These are phyloP conservation scores for Pterostichus madidus DNA, from an alignment of 2,888 invertebrate genomes.

Conservation along the genomic window DNA sequence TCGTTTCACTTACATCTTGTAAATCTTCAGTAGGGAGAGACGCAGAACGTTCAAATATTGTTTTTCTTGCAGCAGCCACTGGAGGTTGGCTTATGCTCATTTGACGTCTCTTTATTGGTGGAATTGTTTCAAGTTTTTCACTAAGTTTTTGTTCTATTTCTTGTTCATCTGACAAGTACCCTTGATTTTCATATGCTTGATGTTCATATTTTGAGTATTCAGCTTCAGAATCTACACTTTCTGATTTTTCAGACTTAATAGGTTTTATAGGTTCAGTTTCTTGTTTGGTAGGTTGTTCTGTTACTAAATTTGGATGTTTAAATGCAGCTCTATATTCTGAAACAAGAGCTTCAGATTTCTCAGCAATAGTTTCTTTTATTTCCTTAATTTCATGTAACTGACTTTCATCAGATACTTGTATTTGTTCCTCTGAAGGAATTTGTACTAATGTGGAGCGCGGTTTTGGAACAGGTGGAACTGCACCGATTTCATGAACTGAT, in stretches of 20 bases:
- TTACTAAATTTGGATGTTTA: constrained; percentile 71
- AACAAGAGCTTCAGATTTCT: constrained; percentile 69
- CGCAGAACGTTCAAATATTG: constrained; percentile 77
- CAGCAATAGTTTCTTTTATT: constrained; percentile 68
- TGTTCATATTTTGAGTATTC: constrained; percentile 72
- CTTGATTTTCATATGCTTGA: constrained; percentile 74
- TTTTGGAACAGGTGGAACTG: constrained; percentile 76
- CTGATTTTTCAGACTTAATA: constrained; percentile 70
- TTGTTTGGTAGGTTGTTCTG: constrained; percentile 57
- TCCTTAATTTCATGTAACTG: constrained; percentile 43
- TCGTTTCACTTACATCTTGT: constrained; percentile 79
- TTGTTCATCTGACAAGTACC: constrained; percentile 76
- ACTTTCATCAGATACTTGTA: constrained; percentile 68
- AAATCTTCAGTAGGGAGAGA: constrained; percentile 78
- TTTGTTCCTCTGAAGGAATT: constrained; percentile 69
- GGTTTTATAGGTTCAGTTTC: constrained; percentile 65
- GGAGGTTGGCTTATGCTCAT: constrained; percentile 76
- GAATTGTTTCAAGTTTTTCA: constrained; percentile 76
- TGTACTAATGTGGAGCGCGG: constrained; percentile 74
- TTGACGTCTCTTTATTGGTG: constrained; percentile 76
- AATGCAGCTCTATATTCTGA: constrained; percentile 76
- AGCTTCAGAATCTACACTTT: constrained; percentile 76
- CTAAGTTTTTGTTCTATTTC: constrained; percentile 76
- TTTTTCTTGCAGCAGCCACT: constrained; percentile 72
- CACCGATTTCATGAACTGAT: constrained; percentile 74